A percentile compares a stretch with the other conserved stretches of the same genome.
phyloP scores from a whole-genome alignment of 2,888 invertebrate species.

The Caenorhabditis wallacei region DNA sequence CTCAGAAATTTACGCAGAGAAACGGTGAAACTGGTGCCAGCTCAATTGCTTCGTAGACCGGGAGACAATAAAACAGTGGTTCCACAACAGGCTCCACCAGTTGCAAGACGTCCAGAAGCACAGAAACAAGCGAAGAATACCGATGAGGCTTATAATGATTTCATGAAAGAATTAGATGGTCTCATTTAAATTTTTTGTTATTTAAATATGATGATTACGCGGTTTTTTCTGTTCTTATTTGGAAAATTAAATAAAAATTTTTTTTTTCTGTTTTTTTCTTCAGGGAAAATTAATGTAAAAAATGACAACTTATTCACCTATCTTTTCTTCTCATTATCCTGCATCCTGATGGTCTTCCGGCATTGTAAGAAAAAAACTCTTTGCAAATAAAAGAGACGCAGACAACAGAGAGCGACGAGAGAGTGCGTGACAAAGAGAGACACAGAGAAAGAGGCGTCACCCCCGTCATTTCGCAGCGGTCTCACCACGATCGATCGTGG shows the following conservation, averaged over 20 bases:
- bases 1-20: conserved; percentile 88
- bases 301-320: no score
- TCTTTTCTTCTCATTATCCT: no score
- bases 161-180: conserved; percentile 98
- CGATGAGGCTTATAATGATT: conserved; percentile 98
- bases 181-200: conserved; percentile 87
- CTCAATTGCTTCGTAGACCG: conserved; percentile 87
- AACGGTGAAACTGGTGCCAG: conserved; percentile 88
- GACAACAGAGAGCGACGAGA: neutral
- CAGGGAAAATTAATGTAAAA: neutral
- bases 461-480: conserved; percentile 9
- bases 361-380: neutral
- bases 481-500: conserved; percentile 60
- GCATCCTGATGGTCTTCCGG: neutral
- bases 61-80: conserved; percentile 85
- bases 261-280: neutral
- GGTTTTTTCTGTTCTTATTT: conserved; percentile 11
- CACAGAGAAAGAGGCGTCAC: neutral
- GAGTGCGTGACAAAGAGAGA: neutral
- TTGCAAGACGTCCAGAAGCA: conserved; percentile 47
- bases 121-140: conserved; percentile 86
- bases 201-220: neutral
- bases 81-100: conserved; percentile 23
- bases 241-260: neutral
- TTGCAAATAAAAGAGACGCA: neutral